Conservation (phyloP, 2,797 vertebrate species). For the Alectoris magna region DNA sequence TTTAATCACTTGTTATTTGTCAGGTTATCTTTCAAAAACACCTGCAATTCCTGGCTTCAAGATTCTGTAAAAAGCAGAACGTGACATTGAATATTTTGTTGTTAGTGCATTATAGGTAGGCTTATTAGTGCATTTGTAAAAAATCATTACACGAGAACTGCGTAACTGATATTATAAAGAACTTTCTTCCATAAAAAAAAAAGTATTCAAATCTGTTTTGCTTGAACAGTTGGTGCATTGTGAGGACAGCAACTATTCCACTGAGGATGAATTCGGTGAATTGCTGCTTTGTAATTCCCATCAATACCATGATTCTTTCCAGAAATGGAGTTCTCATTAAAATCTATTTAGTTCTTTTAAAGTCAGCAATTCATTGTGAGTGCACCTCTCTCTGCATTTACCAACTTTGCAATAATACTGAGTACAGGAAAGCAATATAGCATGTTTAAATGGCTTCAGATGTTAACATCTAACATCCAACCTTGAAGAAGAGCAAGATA, state of each 20-base stretch:
- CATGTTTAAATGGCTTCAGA: background rate
- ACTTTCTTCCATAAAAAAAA: background rate
- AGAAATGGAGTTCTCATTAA: constrained; percentile 55
- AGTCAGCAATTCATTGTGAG: background rate
- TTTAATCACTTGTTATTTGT: background rate
- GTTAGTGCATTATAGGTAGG: background rate
- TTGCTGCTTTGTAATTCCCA: constrained; percentile 72
- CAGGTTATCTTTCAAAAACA: background rate
- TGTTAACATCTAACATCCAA: background rate
- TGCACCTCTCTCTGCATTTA: background rate
- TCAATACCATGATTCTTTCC: constrained; percentile 70
- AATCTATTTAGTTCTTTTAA: constrained; percentile 26
- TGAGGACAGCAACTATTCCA: constrained; percentile 33
- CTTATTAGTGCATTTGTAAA: background rate
- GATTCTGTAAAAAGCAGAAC: background rate
- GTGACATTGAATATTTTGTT: background rate
- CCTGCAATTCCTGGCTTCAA: background rate
- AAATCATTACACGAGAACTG: background rate
- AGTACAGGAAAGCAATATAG: background rate
- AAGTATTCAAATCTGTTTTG: constrained; percentile 5
- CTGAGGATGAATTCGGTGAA: constrained; percentile 57
- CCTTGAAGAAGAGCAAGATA: background rate
- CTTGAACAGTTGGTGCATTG: constrained; percentile 30
- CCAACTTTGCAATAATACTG: background rate
- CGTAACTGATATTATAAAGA: background rate